Percentiles rank a stretch among this genome's conserved stretches.
Evolutionary conservation across 2,113 vertebrate genomes (phyloP).

Genomic region (Mus pahari): DNA sequence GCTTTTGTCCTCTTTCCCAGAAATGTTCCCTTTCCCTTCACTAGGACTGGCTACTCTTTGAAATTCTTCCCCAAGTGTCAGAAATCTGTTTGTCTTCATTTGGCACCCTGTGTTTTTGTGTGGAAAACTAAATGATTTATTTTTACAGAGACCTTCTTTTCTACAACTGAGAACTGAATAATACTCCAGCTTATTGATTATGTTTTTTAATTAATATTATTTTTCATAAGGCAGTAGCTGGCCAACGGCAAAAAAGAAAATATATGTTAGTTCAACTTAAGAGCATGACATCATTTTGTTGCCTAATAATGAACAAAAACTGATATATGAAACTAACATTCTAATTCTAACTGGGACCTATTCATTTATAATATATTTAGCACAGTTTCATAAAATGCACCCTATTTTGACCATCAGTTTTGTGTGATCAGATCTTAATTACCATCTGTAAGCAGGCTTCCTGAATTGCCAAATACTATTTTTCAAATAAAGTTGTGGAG

Average conservation of each 20-base stretch:
- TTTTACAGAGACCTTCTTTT: background rate
- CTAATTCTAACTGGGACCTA: background rate
- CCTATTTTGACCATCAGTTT: background rate
- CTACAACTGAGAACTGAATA: background rate
- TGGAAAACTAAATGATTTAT: background rate
- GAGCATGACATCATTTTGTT: background rate
- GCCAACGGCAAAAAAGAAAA: background rate
- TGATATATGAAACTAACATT: background rate
- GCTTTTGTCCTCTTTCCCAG: background rate
- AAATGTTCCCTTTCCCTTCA: background rate
- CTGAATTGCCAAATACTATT: background rate
- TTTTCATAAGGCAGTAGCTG: background rate
- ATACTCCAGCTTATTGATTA: background rate
- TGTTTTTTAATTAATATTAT: background rate
- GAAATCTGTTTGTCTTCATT: background rate
- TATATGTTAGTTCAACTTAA: background rate
- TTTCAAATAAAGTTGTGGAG: background rate
- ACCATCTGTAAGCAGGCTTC: background rate
- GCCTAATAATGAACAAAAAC: background rate
- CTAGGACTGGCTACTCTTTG: background rate
- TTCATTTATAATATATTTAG: background rate
- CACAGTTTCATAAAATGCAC: background rate
- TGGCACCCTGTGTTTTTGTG: background rate
- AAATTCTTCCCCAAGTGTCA: background rate
- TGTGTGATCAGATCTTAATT: background rate